A percentile compares a stretch with the other conserved stretches of the same genome.
Conservation (phyloP, 2,113 vertebrate genomes). For the Australoheros scitulus region DNA sequence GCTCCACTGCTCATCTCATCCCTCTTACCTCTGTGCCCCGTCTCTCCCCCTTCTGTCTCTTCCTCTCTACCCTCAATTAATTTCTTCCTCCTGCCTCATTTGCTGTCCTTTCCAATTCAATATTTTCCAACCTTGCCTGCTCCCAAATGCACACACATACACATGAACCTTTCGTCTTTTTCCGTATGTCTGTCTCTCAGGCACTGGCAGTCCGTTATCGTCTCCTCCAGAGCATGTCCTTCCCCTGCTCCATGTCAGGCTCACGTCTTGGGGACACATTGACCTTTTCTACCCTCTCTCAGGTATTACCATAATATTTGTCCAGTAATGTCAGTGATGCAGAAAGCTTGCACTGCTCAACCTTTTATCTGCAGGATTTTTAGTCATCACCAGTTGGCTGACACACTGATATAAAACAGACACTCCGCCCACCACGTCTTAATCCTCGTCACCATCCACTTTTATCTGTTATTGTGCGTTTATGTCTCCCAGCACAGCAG, state of each 20-base stretch:
- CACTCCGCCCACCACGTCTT: conserved; percentile 6
- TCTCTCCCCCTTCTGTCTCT: conserved; percentile 57
- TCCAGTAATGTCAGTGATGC: conserved; percentile 33
- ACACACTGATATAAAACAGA: conserved; percentile 7
- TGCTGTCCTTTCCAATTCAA: conserved; percentile 72
- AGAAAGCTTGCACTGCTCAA: conserved; percentile 24
- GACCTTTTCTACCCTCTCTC: conserved; percentile 57
- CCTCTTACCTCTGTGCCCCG: conserved; percentile 55
- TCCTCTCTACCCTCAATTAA: conserved; percentile 71
- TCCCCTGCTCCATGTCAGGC: conserved; percentile 59
- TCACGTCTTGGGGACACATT: conserved; percentile 58
- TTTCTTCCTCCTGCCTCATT: conserved; percentile 73
- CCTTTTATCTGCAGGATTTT: conserved; percentile 19
- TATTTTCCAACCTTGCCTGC: conserved; percentile 61
- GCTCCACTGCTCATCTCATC: conserved; percentile 30
- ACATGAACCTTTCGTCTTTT: conserved; percentile 13
- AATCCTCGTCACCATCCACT: conserved; percentile 13
- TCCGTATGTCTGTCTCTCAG: conserved; percentile 58
- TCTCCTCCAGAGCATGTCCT: conserved; percentile 70
- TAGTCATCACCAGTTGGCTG: conserved; percentile 21
- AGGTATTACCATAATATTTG: conserved; percentile 62
- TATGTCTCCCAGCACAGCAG: neutral
- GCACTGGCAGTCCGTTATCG: conserved; percentile 60
- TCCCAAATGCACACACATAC: conserved; percentile 44
- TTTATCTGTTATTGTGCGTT: conserved; percentile 16